Conservation (phyloP, 1,140 invertebrate genomes). For the Arion vulgaris region DNA sequence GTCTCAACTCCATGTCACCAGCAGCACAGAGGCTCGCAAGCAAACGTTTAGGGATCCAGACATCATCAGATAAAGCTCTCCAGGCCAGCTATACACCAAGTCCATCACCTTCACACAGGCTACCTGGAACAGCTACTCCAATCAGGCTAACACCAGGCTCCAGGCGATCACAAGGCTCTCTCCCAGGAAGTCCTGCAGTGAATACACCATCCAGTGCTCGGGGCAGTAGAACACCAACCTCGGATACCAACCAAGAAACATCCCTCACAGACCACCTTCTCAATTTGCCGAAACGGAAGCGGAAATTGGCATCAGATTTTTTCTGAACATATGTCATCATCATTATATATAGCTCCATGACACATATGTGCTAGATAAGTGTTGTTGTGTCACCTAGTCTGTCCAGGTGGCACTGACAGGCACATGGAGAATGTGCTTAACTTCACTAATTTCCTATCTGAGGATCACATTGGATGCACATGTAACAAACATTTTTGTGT, state of each 20-base stretch:
- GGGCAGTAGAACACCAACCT: slow-evolving; percentile 71
- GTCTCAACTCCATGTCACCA: slow-evolving; percentile 92
- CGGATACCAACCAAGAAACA: slow-evolving; percentile 63
- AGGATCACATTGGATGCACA: too few relatives aligned
- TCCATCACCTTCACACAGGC: slow-evolving; percentile 59
- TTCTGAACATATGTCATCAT: slow-evolving; percentile 51
- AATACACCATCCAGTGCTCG: slow-evolving; percentile 10
- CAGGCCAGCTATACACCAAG: slow-evolving; percentile 76
- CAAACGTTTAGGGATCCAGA: slow-evolving; percentile 73
- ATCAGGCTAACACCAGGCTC: slow-evolving; percentile 53
- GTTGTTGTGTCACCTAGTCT: too few relatives aligned
- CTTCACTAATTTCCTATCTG: too few relatives aligned
- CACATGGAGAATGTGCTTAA: too few relatives aligned
- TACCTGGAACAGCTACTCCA: slow-evolving; percentile 64
- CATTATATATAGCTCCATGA: too few relatives aligned
- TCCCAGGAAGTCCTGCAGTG: slow-evolving; percentile 37
- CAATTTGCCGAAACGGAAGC: slow-evolving; percentile 76
- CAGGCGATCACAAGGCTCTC: slow-evolving; percentile 49
- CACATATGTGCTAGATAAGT: too few relatives aligned
- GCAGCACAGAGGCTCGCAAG: slow-evolving; percentile 89
- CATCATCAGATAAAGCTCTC: slow-evolving; percentile 74
- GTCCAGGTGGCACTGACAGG: too few relatives aligned
- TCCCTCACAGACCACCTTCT: slow-evolving; percentile 85
- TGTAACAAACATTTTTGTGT: too few relatives aligned
- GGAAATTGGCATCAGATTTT: slow-evolving; percentile 61